Evolutionary conservation across 2,888 invertebrate species (phyloP), one percentile per base, ranked within the genome.

Genomic region (Drosophila mayaguana): DNA sequence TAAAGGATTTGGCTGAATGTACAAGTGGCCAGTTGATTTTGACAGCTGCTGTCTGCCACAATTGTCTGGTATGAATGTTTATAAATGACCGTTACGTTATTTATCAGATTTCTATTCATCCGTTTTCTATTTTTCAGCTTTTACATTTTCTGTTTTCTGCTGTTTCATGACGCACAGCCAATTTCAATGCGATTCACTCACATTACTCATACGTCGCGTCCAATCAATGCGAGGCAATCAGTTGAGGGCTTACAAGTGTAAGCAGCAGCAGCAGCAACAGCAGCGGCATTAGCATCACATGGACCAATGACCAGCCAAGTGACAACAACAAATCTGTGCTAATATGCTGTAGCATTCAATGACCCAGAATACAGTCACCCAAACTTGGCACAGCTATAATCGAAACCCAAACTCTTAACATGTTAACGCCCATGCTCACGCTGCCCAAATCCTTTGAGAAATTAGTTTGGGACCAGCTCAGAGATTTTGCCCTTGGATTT

Each of bases 171-270:
- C 55, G 22, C 42, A 66, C 45, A 28, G n/a, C 36, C 28, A 36
- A 55, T n/a, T 51, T 59, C 62, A 32, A 45, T 20, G 25, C 56
- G 55, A 60, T 55, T 62, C 46, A 22, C 42, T 65, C 65, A 53
- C 56, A 76, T 78, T 83, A 66, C 75, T 68, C 68, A 74, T 71
- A 72, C 70, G 65, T 62, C 56, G 18, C 53, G 45, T 62, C 45
- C 54, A 86, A 89, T 89, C 89, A 82, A 89, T 86, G 78, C 70
- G 70, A 28, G 68, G 75, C 79, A 83, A 83, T 83, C 83, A 80
- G 78, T 72, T 69, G 70, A 66, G 62, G 71, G 66, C 75, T 88
- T 83, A 88, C 60, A 79, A 69, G 61, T 79, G 82, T 87, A 72
- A 85, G 80, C 80, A 8, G 45, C 45, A 45, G 22, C 22, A 46